phyloP scores from a whole-genome alignment of 2,888 invertebrate genomes.

The Chromoteleia sp. region DNA sequence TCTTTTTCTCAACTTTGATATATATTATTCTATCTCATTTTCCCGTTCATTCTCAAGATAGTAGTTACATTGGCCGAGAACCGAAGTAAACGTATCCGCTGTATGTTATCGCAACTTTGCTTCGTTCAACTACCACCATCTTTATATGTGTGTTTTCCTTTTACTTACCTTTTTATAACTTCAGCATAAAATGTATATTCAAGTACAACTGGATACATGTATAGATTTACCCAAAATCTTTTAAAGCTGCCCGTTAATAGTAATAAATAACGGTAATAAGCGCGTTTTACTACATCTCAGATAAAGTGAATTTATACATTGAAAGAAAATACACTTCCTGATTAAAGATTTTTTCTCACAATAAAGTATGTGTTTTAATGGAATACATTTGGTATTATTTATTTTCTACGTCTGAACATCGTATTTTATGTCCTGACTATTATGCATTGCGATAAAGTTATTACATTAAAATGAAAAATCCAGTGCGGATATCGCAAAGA shows the following conservation, averaged over 20 bases:
- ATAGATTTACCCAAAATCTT: conserved; percentile 52
- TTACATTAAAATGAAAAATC: conserved; percentile 27
- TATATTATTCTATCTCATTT: conserved; percentile 31
- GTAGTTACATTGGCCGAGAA: conserved; percentile 54
- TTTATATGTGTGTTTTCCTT: conserved; percentile 58
- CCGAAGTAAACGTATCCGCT: conserved; percentile 35
- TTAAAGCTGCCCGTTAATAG: conserved; percentile 50
- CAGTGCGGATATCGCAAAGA: background rate
- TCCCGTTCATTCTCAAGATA: conserved; percentile 40
- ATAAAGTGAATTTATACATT: conserved; percentile 65
- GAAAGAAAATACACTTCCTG: conserved; percentile 60
- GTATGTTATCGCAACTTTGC: conserved; percentile 43
- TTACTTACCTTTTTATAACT: conserved; percentile 62
- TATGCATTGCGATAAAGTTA: conserved; percentile 35
- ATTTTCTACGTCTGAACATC: conserved; percentile 43
- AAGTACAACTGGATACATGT: conserved; percentile 25
- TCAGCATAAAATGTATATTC: conserved; percentile 57
- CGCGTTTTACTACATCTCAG: conserved; percentile 53
- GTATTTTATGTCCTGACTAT: conserved; percentile 43
- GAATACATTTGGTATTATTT: conserved; percentile 43
- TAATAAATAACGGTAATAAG: conserved; percentile 62
- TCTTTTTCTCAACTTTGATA: conserved; percentile 10
- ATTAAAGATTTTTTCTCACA: conserved; percentile 51
- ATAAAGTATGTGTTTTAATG: conserved; percentile 38
- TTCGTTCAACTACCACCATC: conserved; percentile 56